Percentiles rank a stretch among this genome's conserved stretches.
phyloP scores from a whole-genome alignment of 1,140 invertebrate genomes.

The Manduca sexta region DNA sequence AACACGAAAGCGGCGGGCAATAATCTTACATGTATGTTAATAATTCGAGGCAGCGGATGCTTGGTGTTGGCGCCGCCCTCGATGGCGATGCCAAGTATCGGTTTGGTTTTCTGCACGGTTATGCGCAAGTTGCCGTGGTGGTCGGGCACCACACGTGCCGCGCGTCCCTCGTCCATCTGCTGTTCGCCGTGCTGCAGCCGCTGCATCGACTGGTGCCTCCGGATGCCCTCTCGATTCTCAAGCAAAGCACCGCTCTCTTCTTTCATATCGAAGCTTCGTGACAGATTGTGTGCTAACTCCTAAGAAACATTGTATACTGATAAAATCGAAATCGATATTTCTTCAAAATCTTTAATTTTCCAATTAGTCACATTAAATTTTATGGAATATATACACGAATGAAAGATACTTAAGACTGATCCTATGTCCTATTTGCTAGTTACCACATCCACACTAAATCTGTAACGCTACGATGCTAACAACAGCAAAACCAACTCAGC shows the following conservation, averaged over 20 bases:
- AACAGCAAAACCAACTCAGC: constrained; percentile 60
- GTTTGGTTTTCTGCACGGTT: constrained; percentile 92
- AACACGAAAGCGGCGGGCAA: not conserved
- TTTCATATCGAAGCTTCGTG: constrained; percentile 89
- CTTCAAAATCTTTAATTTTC: too few relatives aligned
- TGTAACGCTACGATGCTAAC: constrained; percentile 55
- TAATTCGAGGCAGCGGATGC: constrained; percentile 94
- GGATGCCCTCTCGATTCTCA: constrained; percentile 75
- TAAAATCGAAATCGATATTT: too few relatives aligned
- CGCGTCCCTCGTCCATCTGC: constrained; percentile 76
- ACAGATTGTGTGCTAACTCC: constrained; percentile 88
- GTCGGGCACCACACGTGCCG: constrained; percentile 83
- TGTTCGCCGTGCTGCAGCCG: constrained; percentile 76
- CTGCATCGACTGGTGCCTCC: constrained; percentile 81
- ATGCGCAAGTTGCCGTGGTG: constrained; percentile 89
- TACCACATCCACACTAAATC: constrained; percentile 12
- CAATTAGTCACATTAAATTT: too few relatives aligned
- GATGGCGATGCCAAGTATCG: constrained; percentile 95
- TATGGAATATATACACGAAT: constrained; percentile 3
- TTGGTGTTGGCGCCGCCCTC: constrained; percentile 97
- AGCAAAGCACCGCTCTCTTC: constrained; percentile 84
- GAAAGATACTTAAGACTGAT: not conserved
- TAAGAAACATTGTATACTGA: constrained; percentile 36
- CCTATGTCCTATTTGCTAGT: constrained; percentile 3
- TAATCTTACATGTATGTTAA: constrained; percentile 93